Percentiles rank a stretch among this genome's conserved stretches.
Evolutionary conservation across 1,140 invertebrate genomes (phyloP).

Genomic region (Homalodisca vitripennis): DNA sequence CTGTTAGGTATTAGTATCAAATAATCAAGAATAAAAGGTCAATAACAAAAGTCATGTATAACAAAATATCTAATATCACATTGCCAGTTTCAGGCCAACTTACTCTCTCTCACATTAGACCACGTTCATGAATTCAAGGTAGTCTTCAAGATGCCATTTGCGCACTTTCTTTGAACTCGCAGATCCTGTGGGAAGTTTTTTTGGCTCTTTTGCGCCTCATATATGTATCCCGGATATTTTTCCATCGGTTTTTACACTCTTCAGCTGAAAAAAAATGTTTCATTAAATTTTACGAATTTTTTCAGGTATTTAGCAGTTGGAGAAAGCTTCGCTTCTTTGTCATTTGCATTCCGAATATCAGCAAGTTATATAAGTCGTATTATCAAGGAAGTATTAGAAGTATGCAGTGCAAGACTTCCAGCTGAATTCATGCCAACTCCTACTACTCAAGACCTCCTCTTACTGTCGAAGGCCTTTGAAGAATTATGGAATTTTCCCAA

Average conservation of each 20-base stretch:
- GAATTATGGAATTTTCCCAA: slow-evolving; percentile 45
- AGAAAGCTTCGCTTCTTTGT: neutral
- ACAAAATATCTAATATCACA: neutral
- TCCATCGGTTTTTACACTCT: slow-evolving; percentile 29
- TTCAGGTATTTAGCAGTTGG: neutral
- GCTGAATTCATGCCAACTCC: neutral
- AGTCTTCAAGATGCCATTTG: slow-evolving; percentile 6
- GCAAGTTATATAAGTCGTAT: neutral
- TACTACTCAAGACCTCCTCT: neutral
- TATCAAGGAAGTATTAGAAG: neutral
- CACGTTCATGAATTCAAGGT: neutral
- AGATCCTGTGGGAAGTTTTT: slow-evolving; percentile 9
- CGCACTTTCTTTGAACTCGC: slow-evolving; percentile 5
- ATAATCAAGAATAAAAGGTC: neutral
- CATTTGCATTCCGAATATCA: neutral
- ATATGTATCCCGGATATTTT: slow-evolving; percentile 26
- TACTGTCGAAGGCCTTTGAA: neutral
- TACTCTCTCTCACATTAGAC: slow-evolving; percentile 11
- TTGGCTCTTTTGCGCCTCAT: slow-evolving; percentile 15
- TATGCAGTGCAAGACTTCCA: neutral
- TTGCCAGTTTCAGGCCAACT: neutral
- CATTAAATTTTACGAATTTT: neutral
- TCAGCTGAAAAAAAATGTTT: slow-evolving; percentile 7
- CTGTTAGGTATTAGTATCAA: neutral
- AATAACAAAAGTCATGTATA: neutral